phyloP scores from a whole-genome alignment of 2,113 vertebrate species.

The Sander lucioperca region DNA sequence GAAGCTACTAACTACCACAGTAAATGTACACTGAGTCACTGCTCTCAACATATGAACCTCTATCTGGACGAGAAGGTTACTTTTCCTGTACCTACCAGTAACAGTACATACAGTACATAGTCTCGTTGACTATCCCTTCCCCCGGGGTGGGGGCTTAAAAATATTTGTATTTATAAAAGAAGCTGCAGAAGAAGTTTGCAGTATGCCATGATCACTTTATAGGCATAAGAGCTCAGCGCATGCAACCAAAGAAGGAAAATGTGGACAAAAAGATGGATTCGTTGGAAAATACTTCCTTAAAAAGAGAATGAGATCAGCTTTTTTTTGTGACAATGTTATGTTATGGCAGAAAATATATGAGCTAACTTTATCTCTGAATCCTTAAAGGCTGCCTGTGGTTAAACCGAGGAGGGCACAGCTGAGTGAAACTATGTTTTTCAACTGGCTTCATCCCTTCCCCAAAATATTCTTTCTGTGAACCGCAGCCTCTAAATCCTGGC shows the following conservation, averaged over 20 bases:
- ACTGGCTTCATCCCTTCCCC: slow-evolving; percentile 3
- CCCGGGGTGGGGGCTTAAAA: too few species aligned
- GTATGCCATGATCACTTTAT: too few species aligned
- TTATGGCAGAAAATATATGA: neutral
- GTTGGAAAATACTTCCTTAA: neutral
- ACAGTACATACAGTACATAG: too few species aligned
- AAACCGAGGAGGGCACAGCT: slow-evolving; percentile 4
- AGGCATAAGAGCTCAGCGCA: too few species aligned
- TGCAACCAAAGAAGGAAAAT: neutral
- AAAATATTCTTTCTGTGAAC: slow-evolving; percentile 35
- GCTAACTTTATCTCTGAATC: slow-evolving; percentile 1
- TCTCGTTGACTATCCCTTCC: too few species aligned
- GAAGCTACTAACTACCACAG: neutral
- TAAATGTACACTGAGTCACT: neutral
- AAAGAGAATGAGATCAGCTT: neutral
- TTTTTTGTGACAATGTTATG: neutral
- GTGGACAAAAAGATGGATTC: neutral
- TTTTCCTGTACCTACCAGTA: neutral
- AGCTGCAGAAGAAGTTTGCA: too few species aligned
- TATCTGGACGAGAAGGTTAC: neutral
- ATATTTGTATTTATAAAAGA: too few species aligned
- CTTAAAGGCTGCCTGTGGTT: slow-evolving; percentile 9
- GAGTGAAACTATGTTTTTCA: slow-evolving; percentile 12
- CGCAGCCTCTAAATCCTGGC: slow-evolving; percentile 44
- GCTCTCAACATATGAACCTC: neutral